Percentiles rank a stretch among this genome's conserved stretches.
phyloP scores from a whole-genome alignment of 1,140 invertebrate genomes.

The Periplaneta americana region DNA sequence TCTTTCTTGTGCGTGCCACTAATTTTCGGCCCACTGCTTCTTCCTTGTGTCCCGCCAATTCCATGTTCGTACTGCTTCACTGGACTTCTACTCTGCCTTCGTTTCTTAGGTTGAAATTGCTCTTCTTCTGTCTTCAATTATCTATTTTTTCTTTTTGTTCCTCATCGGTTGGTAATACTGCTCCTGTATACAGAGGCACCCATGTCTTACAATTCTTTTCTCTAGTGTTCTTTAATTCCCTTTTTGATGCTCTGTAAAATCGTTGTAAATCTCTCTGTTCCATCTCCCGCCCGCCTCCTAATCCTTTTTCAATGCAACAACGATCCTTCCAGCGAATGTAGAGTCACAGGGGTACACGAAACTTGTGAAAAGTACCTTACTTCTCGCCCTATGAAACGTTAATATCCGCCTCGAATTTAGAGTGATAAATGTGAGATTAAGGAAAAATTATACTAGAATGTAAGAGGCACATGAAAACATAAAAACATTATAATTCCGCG shows the following conservation, averaged over 20 bases:
- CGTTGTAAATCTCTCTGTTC: background rate
- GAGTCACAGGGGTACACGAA: background rate
- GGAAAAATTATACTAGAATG: no score
- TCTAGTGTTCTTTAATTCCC: background rate
- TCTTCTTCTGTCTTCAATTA: background rate
- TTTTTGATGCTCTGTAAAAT: background rate
- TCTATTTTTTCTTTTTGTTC: background rate
- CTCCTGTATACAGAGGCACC: background rate
- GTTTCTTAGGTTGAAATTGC: background rate
- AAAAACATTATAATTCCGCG: no score
- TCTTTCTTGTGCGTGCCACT: background rate
- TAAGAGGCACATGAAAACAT: no score
- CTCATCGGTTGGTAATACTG: background rate
- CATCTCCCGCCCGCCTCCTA: background rate
- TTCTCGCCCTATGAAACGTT: no score
- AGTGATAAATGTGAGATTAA: no score
- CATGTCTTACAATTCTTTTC: background rate
- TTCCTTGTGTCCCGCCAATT: background rate
- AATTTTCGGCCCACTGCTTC: background rate
- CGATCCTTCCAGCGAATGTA: background rate
- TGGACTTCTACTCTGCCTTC: background rate
- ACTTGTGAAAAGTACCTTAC: no score
- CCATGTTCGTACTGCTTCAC: background rate
- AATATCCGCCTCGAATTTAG: no score
- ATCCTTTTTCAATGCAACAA: background rate